These are phyloP conservation scores for Labeo rohita DNA, from an alignment of 2,113 vertebrate species.

Conservation along the genomic window DNA sequence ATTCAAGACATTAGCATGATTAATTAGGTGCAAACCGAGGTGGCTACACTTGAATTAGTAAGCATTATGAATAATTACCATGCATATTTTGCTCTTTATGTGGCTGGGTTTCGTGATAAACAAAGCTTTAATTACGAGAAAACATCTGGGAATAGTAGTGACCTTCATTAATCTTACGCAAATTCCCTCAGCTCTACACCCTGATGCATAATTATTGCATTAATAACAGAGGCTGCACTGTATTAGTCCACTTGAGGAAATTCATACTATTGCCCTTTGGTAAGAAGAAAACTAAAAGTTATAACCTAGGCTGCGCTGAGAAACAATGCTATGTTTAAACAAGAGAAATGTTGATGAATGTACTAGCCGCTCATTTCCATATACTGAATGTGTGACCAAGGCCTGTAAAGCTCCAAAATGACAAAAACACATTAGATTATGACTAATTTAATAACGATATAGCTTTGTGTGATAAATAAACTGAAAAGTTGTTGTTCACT, in stretches of 20 bases:
- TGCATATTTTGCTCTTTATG: slow-evolving; percentile 99
- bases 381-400: not conserved
- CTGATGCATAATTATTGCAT: slow-evolving; percentile 93
- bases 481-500: not conserved
- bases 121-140: slow-evolving; percentile 99
- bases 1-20: slow-evolving; percentile 99
- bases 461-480: not conserved
- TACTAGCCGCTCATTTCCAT: not conserved
- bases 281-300: slow-evolving; percentile 8
- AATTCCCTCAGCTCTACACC: slow-evolving; percentile 94
- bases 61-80: slow-evolving; percentile 99
- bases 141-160: slow-evolving; percentile 99
- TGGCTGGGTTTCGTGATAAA: slow-evolving; percentile 99
- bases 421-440: not conserved
- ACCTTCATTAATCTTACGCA: slow-evolving; percentile 99
- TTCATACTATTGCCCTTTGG: slow-evolving; percentile 13
- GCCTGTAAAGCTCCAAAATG: not conserved
- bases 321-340: not conserved
- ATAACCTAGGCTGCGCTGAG: not conserved
- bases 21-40: slow-evolving; percentile 99
- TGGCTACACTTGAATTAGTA: slow-evolving; percentile 99
- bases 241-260: slow-evolving; percentile 66
- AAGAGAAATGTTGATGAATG: not conserved
- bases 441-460: not conserved
- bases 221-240: slow-evolving; percentile 81